Evolutionary conservation across 2,888 invertebrate genomes (phyloP).

Genomic region (Theretra japonica): DNA sequence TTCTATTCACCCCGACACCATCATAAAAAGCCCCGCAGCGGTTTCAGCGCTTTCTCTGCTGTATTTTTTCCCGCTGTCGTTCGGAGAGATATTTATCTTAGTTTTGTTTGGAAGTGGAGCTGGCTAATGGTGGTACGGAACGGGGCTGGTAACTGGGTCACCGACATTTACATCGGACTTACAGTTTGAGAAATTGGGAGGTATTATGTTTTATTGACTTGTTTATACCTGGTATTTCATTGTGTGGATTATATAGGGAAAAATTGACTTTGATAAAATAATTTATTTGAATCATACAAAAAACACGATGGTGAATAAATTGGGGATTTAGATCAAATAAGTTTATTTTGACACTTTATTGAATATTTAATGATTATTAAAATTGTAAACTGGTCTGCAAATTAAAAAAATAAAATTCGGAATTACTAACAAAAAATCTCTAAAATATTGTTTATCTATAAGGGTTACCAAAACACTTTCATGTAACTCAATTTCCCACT

Average conservation of each 20-base stretch:
- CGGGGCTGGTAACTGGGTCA: conserved; percentile 3
- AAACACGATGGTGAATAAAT: too few species aligned
- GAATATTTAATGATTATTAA: too few species aligned
- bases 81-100: conserved; percentile 13
- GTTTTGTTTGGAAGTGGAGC: conserved; percentile 14
- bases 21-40: neutral
- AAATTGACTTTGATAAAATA: too few species aligned
- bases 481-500: neutral
- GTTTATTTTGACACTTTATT: too few species aligned
- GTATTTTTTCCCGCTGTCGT: neutral
- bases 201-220: neutral
- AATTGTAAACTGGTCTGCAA: too few species aligned
- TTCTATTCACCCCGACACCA: neutral
- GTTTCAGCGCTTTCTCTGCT: neutral
- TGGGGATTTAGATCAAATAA: too few species aligned
- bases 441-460: too few species aligned
- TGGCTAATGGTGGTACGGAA: neutral
- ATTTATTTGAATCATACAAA: too few species aligned
- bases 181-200: neutral
- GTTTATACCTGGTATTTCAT: neutral
- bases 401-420: too few species aligned
- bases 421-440: too few species aligned
- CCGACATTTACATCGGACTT: neutral
- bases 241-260: too few species aligned
- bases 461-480: neutral